Conservation (phyloP, 35 echinoderm and acorn worm species). For the Ptychodera flava region DNA sequence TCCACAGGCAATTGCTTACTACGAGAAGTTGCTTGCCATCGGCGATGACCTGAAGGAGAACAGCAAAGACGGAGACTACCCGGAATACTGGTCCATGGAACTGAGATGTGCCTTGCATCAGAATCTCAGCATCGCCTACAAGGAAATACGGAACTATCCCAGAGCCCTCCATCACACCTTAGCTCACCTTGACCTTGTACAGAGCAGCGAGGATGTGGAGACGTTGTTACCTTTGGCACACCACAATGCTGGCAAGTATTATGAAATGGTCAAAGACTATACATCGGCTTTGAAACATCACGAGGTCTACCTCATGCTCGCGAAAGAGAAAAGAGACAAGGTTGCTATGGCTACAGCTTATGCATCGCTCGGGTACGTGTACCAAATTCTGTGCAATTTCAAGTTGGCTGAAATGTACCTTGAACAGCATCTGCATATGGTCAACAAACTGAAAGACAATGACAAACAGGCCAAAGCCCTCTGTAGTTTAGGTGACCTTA, state of each 20-base stretch:
- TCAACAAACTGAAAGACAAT: constrained; percentile 59
- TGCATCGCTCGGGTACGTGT: constrained; percentile 69
- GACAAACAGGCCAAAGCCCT: constrained; percentile 55
- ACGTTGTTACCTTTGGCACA: constrained; percentile 46
- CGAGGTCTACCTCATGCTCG: constrained; percentile 46
- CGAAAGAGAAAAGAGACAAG: constrained; percentile 55
- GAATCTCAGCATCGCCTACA: constrained; percentile 54
- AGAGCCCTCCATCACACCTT: constrained; percentile 56
- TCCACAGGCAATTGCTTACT: constrained; percentile 57
- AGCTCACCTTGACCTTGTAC: constrained; percentile 21
- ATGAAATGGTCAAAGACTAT: constrained; percentile 53
- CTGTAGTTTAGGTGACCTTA: constrained; percentile 61
- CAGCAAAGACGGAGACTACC: background rate
- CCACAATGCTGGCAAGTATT: constrained; percentile 47
- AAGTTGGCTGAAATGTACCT: constrained; percentile 67
- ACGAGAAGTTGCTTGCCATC: constrained; percentile 64
- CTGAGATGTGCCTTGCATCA: constrained; percentile 44
- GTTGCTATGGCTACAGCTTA: constrained; percentile 73
- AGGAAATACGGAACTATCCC: constrained; percentile 37
- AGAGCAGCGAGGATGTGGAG: constrained; percentile 19
- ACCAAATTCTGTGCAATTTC: constrained; percentile 58
- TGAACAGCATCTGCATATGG: constrained; percentile 74
- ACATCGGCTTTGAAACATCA: constrained; percentile 68
- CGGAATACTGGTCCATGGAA: constrained; percentile 7
- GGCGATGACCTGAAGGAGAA: constrained; percentile 39